Conservation (phyloP, 2,113 vertebrate genomes). For the Scatophagus argus region DNA sequence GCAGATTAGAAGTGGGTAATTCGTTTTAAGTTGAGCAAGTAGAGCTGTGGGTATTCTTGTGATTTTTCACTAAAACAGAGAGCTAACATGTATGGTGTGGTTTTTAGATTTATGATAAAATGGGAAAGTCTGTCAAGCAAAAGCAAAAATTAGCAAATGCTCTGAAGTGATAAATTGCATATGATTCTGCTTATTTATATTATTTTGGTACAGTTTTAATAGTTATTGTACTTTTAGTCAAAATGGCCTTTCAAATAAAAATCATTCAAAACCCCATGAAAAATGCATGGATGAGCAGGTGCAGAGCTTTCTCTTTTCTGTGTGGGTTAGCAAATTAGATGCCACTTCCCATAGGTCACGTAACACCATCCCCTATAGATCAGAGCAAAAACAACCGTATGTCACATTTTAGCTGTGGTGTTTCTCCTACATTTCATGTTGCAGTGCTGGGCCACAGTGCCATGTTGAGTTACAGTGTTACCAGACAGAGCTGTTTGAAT, state of each 20-base stretch:
- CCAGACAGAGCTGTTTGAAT: constrained; percentile 21
- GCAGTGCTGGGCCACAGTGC: not conserved
- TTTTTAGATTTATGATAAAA: constrained; percentile 7
- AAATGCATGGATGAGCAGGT: constrained; percentile 46
- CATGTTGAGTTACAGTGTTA: constrained; percentile 9
- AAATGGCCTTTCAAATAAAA: constrained; percentile 14
- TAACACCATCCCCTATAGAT: constrained; percentile 39
- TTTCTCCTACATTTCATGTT: constrained; percentile 20
- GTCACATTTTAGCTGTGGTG: constrained; percentile 21
- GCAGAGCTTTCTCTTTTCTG: constrained; percentile 41
- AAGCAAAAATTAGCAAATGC: not conserved
- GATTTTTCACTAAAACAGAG: constrained; percentile 11
- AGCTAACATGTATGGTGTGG: not conserved
- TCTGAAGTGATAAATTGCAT: not conserved
- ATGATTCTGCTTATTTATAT: not conserved
- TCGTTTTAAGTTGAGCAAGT: constrained; percentile 33
- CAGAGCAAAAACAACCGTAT: constrained; percentile 28
- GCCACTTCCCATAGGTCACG: constrained; percentile 40
- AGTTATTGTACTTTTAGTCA: constrained; percentile 19
- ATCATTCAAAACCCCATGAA: constrained; percentile 32
- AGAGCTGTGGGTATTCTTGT: constrained; percentile 13
- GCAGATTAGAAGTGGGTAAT: constrained; percentile 39
- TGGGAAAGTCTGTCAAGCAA: not conserved
- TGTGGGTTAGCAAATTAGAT: constrained; percentile 50
- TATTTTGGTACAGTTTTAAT: not conserved